Base-by-base conservation (phyloP, 2,888 invertebrate genomes). In the Hymenopus coronatus region DNA sequence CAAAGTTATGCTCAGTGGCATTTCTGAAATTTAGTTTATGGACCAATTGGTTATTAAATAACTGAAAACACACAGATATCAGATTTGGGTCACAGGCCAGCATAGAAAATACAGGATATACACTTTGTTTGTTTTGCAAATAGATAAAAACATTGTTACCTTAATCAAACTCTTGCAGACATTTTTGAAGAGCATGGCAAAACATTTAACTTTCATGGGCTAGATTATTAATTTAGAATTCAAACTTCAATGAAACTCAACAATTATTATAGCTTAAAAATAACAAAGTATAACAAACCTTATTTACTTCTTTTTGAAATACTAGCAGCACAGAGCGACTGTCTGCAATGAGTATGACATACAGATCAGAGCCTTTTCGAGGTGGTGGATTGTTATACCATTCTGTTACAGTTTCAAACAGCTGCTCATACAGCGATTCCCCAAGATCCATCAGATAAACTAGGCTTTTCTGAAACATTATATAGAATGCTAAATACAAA, bases 321-420 rank as follows among this genome's bases (percentile, higher is more conserved):
- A 94, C 92, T 84, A 94, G 94, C 82, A 95, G 91, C 25, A 94
- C 93, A 85, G 94, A 94, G 90, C 94, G 92, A 82, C 94, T 93
- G 90, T 94, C 94, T 8, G 94, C 93, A 83, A 95, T 94, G 14
- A 95, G 92, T 33, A 94, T 92, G 91, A 94, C 93, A 91, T 93
- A 94, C 84, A 95, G 92, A 91, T 94, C 93, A 14, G 91, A 89
- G 70, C 91, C 90, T 54, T 85, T 87, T 82, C 92, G 92, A n/a
- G 92, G 92, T 8, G 93, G 92, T 7, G 93, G 92, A 90, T 91
- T 91, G 82, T 92, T 91, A 28, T 93, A 92, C 95, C 95, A 95
- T 90, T 94, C 93, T 20, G 91, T 90, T 91, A 94, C 92, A 90
- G 93, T 93, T 12, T 91, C 91, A 90, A 92, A 92, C 88, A 95